Conservation (phyloP, 2,113 vertebrate genomes). For the Ranitomeya variabilis region DNA sequence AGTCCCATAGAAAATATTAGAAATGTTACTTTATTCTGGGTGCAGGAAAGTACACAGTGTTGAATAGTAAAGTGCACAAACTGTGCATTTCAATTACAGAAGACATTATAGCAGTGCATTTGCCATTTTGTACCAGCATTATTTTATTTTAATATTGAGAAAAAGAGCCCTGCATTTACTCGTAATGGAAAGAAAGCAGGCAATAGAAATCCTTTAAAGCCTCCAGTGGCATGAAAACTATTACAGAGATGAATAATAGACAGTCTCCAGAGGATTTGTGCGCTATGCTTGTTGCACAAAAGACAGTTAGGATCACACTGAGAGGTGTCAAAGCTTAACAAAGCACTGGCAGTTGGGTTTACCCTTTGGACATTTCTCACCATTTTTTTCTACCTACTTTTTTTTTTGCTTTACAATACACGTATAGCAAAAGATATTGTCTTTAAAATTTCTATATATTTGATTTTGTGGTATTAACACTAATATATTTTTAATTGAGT, state of each 20-base stretch:
- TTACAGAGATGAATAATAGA: constrained; percentile 75
- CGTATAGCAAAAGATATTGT: neutral
- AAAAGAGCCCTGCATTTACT: constrained; percentile 73
- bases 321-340: constrained; percentile 72
- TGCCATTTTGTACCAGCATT: constrained; percentile 11
- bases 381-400: neutral
- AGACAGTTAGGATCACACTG: constrained; percentile 72
- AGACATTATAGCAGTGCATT: constrained; percentile 54
- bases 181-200: constrained; percentile 73
- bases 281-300: constrained; percentile 73
- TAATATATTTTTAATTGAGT: neutral
- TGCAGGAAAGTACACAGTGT: constrained; percentile 20
- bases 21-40: constrained; percentile 54
- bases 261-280: constrained; percentile 70
- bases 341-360: constrained; percentile 69
- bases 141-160: constrained; percentile 41
- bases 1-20: constrained; percentile 62
- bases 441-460: neutral
- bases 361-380: constrained; percentile 61
- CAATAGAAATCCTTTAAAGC: constrained; percentile 75
- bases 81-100: constrained; percentile 57
- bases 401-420: neutral
- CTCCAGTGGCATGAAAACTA: constrained; percentile 76
- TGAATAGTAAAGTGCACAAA: constrained; percentile 18
- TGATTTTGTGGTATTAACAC: neutral